A percentile compares a stretch with the other conserved stretches of the same genome.
phyloP scores from a whole-genome alignment of 2,888 invertebrate species.

The Rhopalosiphum nymphaeae region DNA sequence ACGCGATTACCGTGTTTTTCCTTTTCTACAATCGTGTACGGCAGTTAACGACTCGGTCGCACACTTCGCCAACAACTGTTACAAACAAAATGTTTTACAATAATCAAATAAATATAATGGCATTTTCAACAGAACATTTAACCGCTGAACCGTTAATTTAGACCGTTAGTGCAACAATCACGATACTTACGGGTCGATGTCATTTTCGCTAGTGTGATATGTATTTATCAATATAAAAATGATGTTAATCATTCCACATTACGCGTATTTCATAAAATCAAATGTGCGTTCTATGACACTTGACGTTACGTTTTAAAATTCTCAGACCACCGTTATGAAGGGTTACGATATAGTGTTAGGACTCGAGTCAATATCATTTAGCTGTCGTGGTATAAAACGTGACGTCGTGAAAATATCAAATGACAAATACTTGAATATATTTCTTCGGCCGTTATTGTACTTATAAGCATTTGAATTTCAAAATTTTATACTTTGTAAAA shows the following conservation, averaged over 20 bases:
- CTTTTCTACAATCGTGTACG: neutral
- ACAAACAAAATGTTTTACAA: conserved; percentile 10
- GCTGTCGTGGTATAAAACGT: neutral
- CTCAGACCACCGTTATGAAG: neutral
- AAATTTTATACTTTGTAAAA: neutral
- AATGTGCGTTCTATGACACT: neutral
- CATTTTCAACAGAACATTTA: neutral
- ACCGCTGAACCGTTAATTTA: neutral
- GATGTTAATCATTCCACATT: neutral
- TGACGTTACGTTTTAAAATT: neutral
- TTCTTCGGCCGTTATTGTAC: neutral
- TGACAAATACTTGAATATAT: neutral
- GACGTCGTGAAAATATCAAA: neutral
- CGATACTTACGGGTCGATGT: neutral
- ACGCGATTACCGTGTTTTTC: conserved; percentile 5
- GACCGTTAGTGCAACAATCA: neutral
- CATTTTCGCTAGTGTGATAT: neutral
- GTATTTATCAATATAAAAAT: neutral
- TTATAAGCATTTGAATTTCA: neutral
- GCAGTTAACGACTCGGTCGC: neutral
- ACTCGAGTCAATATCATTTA: neutral
- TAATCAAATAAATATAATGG: conserved; percentile 13
- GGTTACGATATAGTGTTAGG: neutral
- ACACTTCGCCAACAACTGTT: conserved; percentile 7
- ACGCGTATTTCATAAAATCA: neutral